A percentile compares a stretch with the other conserved stretches of the same genome.
phyloP scores from a whole-genome alignment of 2,113 vertebrate species.

The Ailurus styani region DNA sequence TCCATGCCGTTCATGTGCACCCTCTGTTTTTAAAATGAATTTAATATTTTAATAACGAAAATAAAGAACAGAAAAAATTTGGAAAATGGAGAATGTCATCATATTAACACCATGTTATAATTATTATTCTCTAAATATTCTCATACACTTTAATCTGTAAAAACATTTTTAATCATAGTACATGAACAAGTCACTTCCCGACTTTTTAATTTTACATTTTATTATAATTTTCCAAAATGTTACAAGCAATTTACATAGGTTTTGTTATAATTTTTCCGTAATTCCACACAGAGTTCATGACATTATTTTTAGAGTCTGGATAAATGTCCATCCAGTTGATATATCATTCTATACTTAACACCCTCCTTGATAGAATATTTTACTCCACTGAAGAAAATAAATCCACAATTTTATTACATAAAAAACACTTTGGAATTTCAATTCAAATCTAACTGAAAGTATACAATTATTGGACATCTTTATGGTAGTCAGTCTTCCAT shows the following conservation, averaged over 20 bases:
- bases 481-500: not conserved
- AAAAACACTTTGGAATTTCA: not conserved
- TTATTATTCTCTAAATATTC: not conserved
- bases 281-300: not conserved
- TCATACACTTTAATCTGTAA: not conserved
- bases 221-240: not conserved
- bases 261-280: not conserved
- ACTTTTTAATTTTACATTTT: not conserved
- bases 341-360: not conserved
- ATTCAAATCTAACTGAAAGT: not conserved
- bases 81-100: not conserved
- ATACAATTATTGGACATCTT: not conserved
- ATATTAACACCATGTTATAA: not conserved
- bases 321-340: not conserved
- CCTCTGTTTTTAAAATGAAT: not conserved
- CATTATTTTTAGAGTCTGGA: not conserved
- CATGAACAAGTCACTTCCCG: not conserved
- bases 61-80: not conserved
- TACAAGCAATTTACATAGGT: not conserved
- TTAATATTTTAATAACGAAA: not conserved
- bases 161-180: not conserved
- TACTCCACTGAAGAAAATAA: not conserved
- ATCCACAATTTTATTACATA: not conserved
- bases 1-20: not conserved
- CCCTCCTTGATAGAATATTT: not conserved